phyloP scores from a whole-genome alignment of 2,113 vertebrate genomes.

The Pterophyllum scalare region DNA sequence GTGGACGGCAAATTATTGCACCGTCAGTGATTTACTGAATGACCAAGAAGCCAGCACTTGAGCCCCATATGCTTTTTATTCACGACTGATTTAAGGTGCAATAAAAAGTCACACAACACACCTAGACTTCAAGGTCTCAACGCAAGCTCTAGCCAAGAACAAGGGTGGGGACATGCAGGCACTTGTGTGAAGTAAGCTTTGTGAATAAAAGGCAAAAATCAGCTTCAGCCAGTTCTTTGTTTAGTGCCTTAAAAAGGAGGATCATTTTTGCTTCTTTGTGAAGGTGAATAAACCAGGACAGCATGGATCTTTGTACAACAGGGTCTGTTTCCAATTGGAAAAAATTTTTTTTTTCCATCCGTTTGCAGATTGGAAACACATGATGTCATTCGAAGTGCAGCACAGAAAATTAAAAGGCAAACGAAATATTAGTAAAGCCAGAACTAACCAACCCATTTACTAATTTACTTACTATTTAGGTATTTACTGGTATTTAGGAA shows the following conservation, averaged over 20 bases:
- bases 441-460: background rate
- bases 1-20: constrained; percentile 27
- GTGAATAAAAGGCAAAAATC: constrained; percentile 44
- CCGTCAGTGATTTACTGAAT: constrained; percentile 28
- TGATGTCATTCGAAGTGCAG: constrained; percentile 11
- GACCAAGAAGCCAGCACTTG: constrained; percentile 30
- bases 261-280: constrained; percentile 16
- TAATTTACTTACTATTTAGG: background rate
- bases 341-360: background rate
- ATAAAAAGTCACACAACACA: constrained; percentile 63
- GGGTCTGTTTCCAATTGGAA: constrained; percentile 42
- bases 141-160: constrained; percentile 55
- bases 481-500: background rate
- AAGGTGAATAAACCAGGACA: constrained; percentile 16
- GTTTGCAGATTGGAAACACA: constrained; percentile 63
- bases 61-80: constrained; percentile 51
- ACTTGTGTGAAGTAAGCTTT: constrained; percentile 42
- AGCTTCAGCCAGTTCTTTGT: constrained; percentile 13
- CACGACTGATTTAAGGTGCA: constrained; percentile 54
- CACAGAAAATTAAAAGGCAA: constrained; percentile 5
- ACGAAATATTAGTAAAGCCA: background rate
- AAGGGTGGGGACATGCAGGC: constrained; percentile 38
- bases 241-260: constrained; percentile 38
- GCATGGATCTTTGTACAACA: background rate
- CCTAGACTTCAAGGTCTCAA: constrained; percentile 40